Base-by-base conservation (phyloP, 2,888 invertebrate species). In the Tetragnatha montana region DNA sequence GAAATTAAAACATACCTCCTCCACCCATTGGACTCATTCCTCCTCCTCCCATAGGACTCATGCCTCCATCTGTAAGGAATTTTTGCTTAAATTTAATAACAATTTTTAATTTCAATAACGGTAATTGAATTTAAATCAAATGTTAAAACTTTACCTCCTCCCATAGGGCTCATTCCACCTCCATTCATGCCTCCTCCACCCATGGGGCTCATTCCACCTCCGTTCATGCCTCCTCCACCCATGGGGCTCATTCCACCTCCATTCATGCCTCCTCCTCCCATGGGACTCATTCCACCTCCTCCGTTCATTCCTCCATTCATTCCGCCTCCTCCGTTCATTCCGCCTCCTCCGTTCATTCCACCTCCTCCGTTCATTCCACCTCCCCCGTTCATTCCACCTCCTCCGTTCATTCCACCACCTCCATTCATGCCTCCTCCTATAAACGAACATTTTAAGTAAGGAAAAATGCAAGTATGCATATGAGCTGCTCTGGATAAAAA, bases 321-420 rank as follows among this genome's bases (percentile, higher is more conserved):
- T 2, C 49, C 22, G 49, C 71, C 71, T 50, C 85, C 78, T 49
- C 22, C 35, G 10, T 19, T 21, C 78, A 78, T 78, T 0, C 50
- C 22, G 21, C 17, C 6, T 81, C 82, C 74, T 49, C 51, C 51
- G 6, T 8, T 22, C 10, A 78, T 19, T 19, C 51, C 60, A 1
- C 78, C 47, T 49, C 81, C 70, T 49, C 35, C 60, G 19, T 60
- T 60, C 12, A 22, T 47, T n/a, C 76, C 83, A 1, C 75, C 75
- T 47, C 21, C 71, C 47, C 35, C 22, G 7, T 51, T n/a, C 35
- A 21, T 35, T 47, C 81, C 82, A 8, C 73, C n/a, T 49, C 81
- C 70, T 47, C 68, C 75, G 12, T 60, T 60, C 17, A 60, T 60
- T n/a, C 76, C 83, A 6, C 75, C 75, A 19, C 21, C 71, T n/a